Base-by-base conservation (phyloP, 2,113 vertebrate genomes). In the Arvicanthis niloticus region DNA sequence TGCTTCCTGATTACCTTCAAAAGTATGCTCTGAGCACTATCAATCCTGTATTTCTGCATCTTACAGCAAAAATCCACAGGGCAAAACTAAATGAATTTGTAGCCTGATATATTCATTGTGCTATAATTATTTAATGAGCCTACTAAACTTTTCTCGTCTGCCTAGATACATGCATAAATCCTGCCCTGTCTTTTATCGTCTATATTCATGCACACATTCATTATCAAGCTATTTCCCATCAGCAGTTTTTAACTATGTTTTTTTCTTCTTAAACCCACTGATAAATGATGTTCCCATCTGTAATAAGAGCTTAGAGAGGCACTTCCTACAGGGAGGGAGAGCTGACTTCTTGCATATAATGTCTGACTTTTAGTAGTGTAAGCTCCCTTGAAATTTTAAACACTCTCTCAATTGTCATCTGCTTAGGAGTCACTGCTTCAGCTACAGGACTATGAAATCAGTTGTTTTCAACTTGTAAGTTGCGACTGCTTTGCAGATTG, bases 291-390 rank as follows among this genome's bases (percentile, higher is more conserved):
- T 84, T 95, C 12, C 26, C 48, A 87, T 68, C 34, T 86, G 45
- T 84, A 94, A 90, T 91, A 94, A 91, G 70, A 60, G 73, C 56
- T 95, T 92, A 92, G 75, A 90, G 80, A 88, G 62, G 75, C 62
- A 70, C 13, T 85, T 95, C 68, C 58, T 56, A 26, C 34, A 37
- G 26, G 31, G 21, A 92, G 9, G 37, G 40, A 93, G 11, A 80
- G 42, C 62, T 90, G 62, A 96, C 40, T 15, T 75, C 48, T 42
- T 75, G 37, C 17, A 29, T 48, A 17, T 40, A 95, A 72, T 75
- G 65, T 92, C 75, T 90, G 42, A 67, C 15, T 88, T 91, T 87
- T 51, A 73, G 56, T 40, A 95, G 34, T 51, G 5, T 95, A 70
- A 93, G 21, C 21, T 92, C 51, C 48, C 15, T 21, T 65, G 62